phyloP scores from a whole-genome alignment of 2,888 invertebrate genomes.

The Dasypolia templi region DNA sequence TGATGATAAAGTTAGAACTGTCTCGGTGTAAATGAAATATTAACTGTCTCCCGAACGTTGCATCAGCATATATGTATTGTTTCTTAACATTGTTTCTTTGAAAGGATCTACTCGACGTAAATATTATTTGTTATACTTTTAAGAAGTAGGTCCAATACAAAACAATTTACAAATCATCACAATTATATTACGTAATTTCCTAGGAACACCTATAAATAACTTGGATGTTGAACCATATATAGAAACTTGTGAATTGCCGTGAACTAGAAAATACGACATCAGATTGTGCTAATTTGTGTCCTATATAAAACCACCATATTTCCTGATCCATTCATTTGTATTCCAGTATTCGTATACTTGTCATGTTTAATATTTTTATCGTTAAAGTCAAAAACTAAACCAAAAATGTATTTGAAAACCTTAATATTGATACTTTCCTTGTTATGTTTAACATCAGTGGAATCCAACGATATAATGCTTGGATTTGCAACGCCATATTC shows the following conservation, averaged over 20 bases:
- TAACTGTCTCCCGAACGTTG: conserved; percentile 9
- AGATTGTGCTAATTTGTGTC: conserved; percentile 45
- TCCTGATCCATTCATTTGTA: conserved; percentile 38
- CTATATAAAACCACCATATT: conserved; percentile 46
- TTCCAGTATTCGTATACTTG: conserved; percentile 5
- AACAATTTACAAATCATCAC: conserved; percentile 9
- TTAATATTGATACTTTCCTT: conserved; percentile 5
- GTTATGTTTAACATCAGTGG: conserved; percentile 37
- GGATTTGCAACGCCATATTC: conserved; percentile 68
- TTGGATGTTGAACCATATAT: conserved; percentile 41
- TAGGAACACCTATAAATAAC: conserved; percentile 33
- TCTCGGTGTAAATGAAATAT: background rate
- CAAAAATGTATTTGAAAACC: conserved; percentile 37
- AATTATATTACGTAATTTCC: conserved; percentile 47
- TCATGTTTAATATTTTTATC: background rate
- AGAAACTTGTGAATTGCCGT: conserved; percentile 50
- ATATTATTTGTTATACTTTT: conserved; percentile 34
- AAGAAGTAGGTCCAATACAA: conserved; percentile 1
- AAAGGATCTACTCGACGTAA: conserved; percentile 36
- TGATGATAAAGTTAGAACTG: conserved; percentile 39
- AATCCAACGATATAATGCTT: conserved; percentile 56
- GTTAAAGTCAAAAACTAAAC: background rate
- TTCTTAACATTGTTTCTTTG: conserved; percentile 20
- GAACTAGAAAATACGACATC: conserved; percentile 49
- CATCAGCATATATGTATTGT: conserved; percentile 16